These are phyloP conservation scores for Diogma glabrata DNA, from an alignment of 2,888 invertebrate species.

Conservation along the genomic window DNA sequence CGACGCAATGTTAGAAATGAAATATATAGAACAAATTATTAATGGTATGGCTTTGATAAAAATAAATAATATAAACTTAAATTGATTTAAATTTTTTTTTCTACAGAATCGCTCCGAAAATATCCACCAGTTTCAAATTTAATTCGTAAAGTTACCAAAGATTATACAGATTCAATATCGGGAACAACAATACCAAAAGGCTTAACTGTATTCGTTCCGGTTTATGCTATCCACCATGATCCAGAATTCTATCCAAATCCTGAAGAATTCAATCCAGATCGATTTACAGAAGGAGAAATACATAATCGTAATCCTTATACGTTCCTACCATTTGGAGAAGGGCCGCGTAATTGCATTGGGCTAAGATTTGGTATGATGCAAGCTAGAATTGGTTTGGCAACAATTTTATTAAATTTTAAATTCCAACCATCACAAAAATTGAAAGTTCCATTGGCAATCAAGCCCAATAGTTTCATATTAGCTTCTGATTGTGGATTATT, in stretches of 20 bases:
- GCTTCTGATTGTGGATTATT: slow-evolving; percentile 25
- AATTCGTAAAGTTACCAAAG: not conserved
- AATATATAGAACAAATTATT: slow-evolving; percentile 38
- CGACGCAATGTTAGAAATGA: slow-evolving; percentile 38
- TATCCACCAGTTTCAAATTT: not conserved
- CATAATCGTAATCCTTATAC: not conserved
- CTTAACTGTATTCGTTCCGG: not conserved
- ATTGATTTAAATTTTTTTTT: not conserved
- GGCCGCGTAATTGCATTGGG: slow-evolving; percentile 32
- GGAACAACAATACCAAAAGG: not conserved
- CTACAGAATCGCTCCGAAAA: slow-evolving; percentile 1
- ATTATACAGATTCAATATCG: not conserved
- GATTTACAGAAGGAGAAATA: not conserved
- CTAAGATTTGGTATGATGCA: slow-evolving; percentile 33
- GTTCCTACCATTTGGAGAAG: slow-evolving; percentile 5
- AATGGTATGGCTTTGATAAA: slow-evolving; percentile 13
- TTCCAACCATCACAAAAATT: slow-evolving; percentile 23
- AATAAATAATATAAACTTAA: not conserved
- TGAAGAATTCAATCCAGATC: not conserved
- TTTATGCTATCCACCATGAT: not conserved
- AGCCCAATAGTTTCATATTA: slow-evolving; percentile 22
- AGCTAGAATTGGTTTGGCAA: slow-evolving; percentile 26
- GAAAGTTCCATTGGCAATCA: slow-evolving; percentile 24
- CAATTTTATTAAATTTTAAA: slow-evolving; percentile 25
- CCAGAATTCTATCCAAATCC: not conserved